These are phyloP conservation scores for Nemoura dubitans DNA, from an alignment of 2,888 invertebrate genomes.

Conservation along the genomic window DNA sequence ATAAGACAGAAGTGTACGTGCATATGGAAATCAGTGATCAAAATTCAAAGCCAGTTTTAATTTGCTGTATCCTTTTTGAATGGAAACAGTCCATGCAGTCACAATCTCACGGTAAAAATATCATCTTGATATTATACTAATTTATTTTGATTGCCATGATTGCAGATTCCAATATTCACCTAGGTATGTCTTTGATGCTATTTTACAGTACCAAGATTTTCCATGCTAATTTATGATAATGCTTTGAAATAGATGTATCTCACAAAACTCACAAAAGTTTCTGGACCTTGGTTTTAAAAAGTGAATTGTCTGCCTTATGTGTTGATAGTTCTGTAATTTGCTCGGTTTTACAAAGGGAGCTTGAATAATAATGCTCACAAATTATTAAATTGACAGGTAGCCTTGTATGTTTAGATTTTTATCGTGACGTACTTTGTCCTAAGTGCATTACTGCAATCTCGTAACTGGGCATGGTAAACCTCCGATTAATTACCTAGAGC, in stretches of 20 bases:
- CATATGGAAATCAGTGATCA: constrained; percentile 5
- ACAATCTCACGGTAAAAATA: not conserved
- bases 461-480: not conserved
- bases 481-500: not conserved
- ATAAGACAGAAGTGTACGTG: not conserved
- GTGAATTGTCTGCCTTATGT: not conserved
- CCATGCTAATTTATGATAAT: not conserved
- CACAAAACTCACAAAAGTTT: not conserved
- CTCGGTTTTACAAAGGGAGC: not conserved
- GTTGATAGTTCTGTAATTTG: not conserved
- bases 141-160: not conserved
- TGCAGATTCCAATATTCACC: not conserved
- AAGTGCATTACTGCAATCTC: not conserved
- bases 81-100: not conserved
- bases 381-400: not conserved
- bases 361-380: not conserved
- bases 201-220: not conserved
- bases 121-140: not conserved
- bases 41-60: not conserved
- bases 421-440: not conserved
- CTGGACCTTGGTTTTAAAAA: not conserved
- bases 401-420: not conserved
- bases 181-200: not conserved
- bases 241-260: not conserved
- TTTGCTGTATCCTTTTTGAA: not conserved